Base-by-base conservation (phyloP, 2,888 invertebrate species). In the Atethmia centrago region DNA sequence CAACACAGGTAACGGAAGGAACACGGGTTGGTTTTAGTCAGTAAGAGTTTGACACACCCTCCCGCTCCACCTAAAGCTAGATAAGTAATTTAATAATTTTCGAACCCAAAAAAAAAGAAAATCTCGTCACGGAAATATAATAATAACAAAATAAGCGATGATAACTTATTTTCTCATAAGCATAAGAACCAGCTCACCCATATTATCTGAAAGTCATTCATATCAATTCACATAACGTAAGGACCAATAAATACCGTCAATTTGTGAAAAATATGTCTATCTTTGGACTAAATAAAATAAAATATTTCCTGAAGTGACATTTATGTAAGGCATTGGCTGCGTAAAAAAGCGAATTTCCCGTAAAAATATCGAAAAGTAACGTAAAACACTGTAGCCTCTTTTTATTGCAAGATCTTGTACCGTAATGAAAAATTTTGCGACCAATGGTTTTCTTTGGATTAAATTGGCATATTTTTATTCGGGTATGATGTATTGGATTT, bases 211-310 rank as follows among this genome's bases (percentile, higher is more conserved):
- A 74, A 62, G 56, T 19, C 42, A 36, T 82, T 80, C 19, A 53
- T 68, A 72, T 82, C 71, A 71, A 72, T 77, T 77, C 58, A 55
- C 42, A 12, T 31, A 53, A 69, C 53, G 10, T 49, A 62, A 69
- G 56, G 12, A 73, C 58, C 67, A 53, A 83, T 83, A 77, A 70
- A 71, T 55, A 40, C 61, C 64, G 59, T 58, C 85, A 80, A 77
- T 80, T 84, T 75, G 58, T 45, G 47, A 72, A 71, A 85, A 80
- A 83, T 83, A 77, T 66, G 71, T 65, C 59, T 56, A 51, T 70
- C 68, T 25, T 63, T 65, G 2, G 14, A 40, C 21, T 21, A n/a
- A n/a, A n/a, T n/a, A n/a, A n/a, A n/a, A n/a, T 45, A 59, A 25
- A 21, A 25, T 69, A 59, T 66, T 71, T 58, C 16, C 9, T 21